Evolutionary conservation across 2,888 invertebrate species (phyloP).

Genomic region (Macaria liturata): DNA sequence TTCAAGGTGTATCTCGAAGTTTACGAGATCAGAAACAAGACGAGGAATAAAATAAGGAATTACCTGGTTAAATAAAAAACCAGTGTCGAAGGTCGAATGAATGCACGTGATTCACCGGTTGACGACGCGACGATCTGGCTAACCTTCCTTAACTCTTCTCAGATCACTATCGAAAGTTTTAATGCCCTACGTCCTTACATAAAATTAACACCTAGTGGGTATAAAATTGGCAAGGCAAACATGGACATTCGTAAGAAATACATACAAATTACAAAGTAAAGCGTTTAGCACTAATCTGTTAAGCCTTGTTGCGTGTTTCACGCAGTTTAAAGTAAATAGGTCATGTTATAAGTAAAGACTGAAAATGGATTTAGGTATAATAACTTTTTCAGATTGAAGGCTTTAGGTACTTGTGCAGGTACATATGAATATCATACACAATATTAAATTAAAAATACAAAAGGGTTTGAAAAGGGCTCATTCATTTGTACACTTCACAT

Average conservation of each 20-base stretch:
- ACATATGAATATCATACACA: too few relatives aligned
- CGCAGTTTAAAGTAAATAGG: conserved; percentile 10
- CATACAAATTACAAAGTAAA: conserved; percentile 1
- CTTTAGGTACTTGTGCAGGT: too few relatives aligned
- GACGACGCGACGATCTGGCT: conserved; percentile 29
- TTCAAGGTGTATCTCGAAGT: conserved; percentile 18
- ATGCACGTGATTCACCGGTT: conserved; percentile 43
- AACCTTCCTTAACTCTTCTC: conserved; percentile 26
- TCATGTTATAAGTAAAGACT: not conserved
- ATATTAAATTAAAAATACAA: too few relatives aligned
- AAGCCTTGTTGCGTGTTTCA: conserved; percentile 13
- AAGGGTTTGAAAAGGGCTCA: too few relatives aligned
- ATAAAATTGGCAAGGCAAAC: conserved; percentile 5
- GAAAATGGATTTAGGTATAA: too few relatives aligned
- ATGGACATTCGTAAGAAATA: conserved; percentile 1
- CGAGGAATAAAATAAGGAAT: conserved; percentile 4
- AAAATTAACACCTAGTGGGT: not conserved
- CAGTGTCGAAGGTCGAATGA: conserved; percentile 35
- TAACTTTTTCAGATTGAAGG: too few relatives aligned
- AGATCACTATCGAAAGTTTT: conserved; percentile 7
- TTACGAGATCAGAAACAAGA: too few relatives aligned
- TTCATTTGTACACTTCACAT: too few relatives aligned
- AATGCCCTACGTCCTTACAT: conserved; percentile 2
- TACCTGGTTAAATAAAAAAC: conserved; percentile 21
- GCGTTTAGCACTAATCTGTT: conserved; percentile 9